A percentile compares a stretch with the other conserved stretches of the same genome.
phyloP scores from a whole-genome alignment of 2,797 vertebrate species.

The Melanogrammus aeglefinus region DNA sequence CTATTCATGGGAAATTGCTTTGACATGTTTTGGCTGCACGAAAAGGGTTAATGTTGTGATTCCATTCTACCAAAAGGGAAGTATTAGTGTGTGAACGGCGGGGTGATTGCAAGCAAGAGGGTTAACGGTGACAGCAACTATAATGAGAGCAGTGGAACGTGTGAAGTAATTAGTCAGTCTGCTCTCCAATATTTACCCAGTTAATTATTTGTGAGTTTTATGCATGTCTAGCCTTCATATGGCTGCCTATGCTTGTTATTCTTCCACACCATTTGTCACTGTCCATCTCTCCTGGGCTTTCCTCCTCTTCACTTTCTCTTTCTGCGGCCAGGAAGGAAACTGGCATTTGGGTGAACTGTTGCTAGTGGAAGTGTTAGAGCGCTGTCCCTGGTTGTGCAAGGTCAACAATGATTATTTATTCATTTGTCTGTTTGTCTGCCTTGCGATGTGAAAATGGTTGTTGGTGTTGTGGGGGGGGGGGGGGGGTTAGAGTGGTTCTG shows the following conservation, averaged over 20 bases:
- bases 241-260: constrained; percentile 75
- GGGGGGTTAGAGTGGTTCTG: constrained; percentile 8
- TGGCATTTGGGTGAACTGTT: constrained; percentile 69
- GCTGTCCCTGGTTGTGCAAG: constrained; percentile 65
- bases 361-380: constrained; percentile 66
- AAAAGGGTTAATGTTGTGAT: neutral
- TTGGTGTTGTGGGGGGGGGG: constrained; percentile 45
- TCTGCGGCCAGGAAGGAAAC: constrained; percentile 50
- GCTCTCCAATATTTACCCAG: constrained; percentile 83
- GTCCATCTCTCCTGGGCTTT: constrained; percentile 71
- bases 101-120: constrained; percentile 46
- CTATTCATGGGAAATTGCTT: constrained; percentile 1
- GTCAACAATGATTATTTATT: constrained; percentile 73
- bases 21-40: neutral
- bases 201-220: constrained; percentile 85
- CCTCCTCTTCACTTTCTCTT: constrained; percentile 3
- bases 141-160: constrained; percentile 80
- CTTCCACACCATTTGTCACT: constrained; percentile 78
- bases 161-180: constrained; percentile 81
- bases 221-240: constrained; percentile 78
- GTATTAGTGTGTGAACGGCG: neutral
- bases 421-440: constrained; percentile 62
- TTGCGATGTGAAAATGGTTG: constrained; percentile 66
- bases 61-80: neutral
- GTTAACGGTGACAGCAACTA: constrained; percentile 73